phyloP scores from a whole-genome alignment of 2,113 vertebrate species.

The Strix uralensis region DNA sequence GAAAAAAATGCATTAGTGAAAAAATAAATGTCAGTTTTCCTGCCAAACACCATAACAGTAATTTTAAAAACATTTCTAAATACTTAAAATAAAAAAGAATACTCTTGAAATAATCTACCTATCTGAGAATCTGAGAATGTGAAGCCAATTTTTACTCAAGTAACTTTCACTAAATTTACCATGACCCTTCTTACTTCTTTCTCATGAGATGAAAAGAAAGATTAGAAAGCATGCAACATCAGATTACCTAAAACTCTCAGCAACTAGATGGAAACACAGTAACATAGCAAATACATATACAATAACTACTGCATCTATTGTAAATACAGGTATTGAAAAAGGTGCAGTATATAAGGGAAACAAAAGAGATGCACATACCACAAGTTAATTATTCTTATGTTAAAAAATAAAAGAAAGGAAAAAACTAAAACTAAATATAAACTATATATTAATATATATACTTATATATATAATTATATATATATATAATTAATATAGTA shows the following conservation, averaged over 20 bases:
- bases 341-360: background rate
- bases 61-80: background rate
- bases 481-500: too few relatives aligned
- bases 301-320: background rate
- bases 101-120: background rate
- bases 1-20: background rate
- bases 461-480: too few relatives aligned
- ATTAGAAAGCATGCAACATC: background rate
- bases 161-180: background rate
- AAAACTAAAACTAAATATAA: background rate
- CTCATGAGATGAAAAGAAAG: background rate
- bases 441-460: too few relatives aligned
- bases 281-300: background rate
- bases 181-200: background rate
- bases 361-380: background rate
- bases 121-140: background rate
- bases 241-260: background rate
- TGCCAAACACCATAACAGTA: background rate
- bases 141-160: background rate
- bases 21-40: background rate
- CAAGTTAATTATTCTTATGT: background rate
- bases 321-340: background rate
- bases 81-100: background rate
- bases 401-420: background rate
- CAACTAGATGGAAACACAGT: background rate